Conservation (phyloP, 2,797 vertebrate species). For the Tiaroga cobitis region DNA sequence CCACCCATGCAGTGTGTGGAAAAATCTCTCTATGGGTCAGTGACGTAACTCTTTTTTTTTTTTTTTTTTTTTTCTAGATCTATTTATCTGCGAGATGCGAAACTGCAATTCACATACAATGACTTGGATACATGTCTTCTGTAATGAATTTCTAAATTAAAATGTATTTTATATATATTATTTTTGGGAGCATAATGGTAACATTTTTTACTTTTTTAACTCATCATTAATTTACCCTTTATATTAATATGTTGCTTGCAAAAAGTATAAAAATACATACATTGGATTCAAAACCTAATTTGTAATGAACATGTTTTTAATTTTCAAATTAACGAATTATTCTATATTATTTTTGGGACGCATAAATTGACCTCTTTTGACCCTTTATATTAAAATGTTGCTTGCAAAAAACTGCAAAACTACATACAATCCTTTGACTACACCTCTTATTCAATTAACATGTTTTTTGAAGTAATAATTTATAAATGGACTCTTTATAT, state of each 20-base stretch:
- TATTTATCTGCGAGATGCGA: no score
- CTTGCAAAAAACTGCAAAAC: not conserved
- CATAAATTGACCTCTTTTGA: not conserved
- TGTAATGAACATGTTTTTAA: not conserved
- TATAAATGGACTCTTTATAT: not conserved
- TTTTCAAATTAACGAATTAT: not conserved
- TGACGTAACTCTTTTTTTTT: not conserved
- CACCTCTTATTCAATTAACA: not conserved
- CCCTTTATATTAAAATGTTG: not conserved
- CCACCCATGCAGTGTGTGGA: not conserved
- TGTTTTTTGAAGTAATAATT: no score
- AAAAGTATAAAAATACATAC: not conserved
- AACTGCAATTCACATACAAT: not conserved
- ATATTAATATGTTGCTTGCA: not conserved
- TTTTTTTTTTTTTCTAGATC: not conserved
- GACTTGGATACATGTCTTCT: not conserved
- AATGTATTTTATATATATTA: not conserved
- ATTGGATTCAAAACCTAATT: not conserved
- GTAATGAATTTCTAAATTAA: no score
- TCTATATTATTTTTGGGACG: not conserved
- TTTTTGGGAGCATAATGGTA: not conserved
- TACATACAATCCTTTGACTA: not conserved
- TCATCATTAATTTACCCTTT: not conserved
- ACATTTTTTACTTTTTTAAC: no score
- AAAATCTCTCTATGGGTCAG: not conserved